Percentiles rank a stretch among this genome's conserved stretches.
phyloP scores from a whole-genome alignment of 2,888 invertebrate species.

The Cryptocephalus moraei region DNA sequence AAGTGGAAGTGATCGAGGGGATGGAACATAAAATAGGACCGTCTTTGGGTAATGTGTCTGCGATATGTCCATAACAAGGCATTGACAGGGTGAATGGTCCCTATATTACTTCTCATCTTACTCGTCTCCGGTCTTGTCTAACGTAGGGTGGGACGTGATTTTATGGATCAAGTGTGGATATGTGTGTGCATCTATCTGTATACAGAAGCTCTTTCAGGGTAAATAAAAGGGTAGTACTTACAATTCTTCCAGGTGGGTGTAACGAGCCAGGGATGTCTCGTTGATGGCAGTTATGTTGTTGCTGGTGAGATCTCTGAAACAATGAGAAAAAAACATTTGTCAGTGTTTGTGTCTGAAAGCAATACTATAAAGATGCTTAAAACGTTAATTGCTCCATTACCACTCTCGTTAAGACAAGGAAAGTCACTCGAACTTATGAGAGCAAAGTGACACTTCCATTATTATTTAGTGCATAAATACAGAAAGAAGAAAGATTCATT shows the following conservation, averaged over 20 bases:
- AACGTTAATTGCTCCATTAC: too few species aligned
- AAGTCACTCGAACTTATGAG: too few species aligned
- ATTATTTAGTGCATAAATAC: too few species aligned
- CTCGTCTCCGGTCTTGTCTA: neutral
- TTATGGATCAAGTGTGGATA: too few species aligned
- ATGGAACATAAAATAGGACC: slow-evolving; percentile 19
- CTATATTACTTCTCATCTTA: slow-evolving; percentile 2
- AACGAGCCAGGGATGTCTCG: slow-evolving; percentile 57
- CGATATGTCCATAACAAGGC: slow-evolving; percentile 19
- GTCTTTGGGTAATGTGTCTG: slow-evolving; percentile 26
- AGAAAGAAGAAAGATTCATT: too few species aligned
- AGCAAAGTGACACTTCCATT: too few species aligned
- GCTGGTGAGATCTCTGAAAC: slow-evolving; percentile 63
- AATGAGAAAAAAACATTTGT: slow-evolving; percentile 30
- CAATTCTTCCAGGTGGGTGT: slow-evolving; percentile 63
- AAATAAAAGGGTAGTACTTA: slow-evolving; percentile 41
- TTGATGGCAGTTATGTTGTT: slow-evolving; percentile 70
- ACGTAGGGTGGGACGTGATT: too few species aligned
- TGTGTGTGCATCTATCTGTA: too few species aligned
- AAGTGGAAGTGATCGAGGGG: slow-evolving; percentile 15
- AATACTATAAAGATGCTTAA: neutral
- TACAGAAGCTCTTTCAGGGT: too few species aligned
- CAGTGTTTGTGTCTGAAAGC: neutral
- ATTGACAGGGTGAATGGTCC: slow-evolving; percentile 15
- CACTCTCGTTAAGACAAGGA: too few species aligned